These are phyloP conservation scores for Pristiophorus japonicus DNA, from an alignment of 2,113 vertebrate species.

Conservation along the genomic window DNA sequence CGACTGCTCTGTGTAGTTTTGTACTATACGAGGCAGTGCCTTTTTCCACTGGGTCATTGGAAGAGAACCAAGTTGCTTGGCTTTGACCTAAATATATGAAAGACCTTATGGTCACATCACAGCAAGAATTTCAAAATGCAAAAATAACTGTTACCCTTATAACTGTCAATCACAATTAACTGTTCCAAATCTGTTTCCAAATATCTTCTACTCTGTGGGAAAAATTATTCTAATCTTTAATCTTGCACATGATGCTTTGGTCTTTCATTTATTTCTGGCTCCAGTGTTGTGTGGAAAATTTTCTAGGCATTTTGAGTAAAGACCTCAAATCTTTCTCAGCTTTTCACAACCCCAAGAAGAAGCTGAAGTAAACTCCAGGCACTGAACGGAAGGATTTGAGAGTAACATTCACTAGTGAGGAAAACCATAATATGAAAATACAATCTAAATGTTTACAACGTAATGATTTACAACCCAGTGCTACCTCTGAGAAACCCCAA, in stretches of 20 bases:
- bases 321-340: not conserved
- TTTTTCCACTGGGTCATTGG: not conserved
- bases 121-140: not conserved
- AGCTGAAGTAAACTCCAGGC: not conserved
- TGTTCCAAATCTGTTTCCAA: conserved; percentile 7
- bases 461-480: not conserved
- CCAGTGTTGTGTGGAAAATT: not conserved
- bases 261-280: conserved; percentile 12
- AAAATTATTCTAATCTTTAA: conserved; percentile 8
- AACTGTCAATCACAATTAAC: conserved; percentile 19
- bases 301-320: not conserved
- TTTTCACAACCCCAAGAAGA: not conserved
- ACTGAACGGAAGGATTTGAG: not conserved
- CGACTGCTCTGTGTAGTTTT: not conserved
- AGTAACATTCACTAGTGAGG: not conserved
- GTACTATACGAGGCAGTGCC: too few relatives aligned
- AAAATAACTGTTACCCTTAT: not conserved
- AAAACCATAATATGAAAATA: not conserved
- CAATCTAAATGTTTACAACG: not conserved
- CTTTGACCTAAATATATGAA: not conserved
- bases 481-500: not conserved
- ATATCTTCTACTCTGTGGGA: conserved; percentile 22
- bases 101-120: not conserved
- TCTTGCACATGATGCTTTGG: not conserved
- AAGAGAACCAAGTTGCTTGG: not conserved